Evolutionary conservation across 2,888 invertebrate species (phyloP), one percentile per base, ranked within the genome.

Genomic region (Brenthis ino): DNA sequence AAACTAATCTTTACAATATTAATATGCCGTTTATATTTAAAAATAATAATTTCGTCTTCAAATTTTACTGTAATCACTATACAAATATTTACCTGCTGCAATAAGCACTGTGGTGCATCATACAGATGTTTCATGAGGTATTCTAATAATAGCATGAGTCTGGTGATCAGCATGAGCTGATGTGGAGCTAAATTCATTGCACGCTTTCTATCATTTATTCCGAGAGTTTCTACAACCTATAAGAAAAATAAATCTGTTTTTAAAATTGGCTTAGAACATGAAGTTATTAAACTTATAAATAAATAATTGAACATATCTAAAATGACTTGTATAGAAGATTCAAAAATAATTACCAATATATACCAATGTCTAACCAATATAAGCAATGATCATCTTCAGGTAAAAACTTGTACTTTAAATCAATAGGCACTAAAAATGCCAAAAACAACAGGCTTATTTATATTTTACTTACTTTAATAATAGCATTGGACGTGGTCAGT

Each of bases 121-220:
- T 99, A 99, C 53, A 99, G 93, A 91, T 98, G 98, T 82, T 97
- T 96, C 96, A 99, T 97, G 74, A 99, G 95, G 82, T 99, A 99
- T 83, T 99, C 99, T 73, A 99, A 94, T 20, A 99, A 93, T 47
- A 99, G 93, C 77, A 99, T 92, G 64, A 99, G 88, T 64, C 99
- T 94, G 0, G 98, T 97, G 2, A 97, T 93, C 82, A 97, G 94
- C 82, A 98, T 94, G 53, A 98, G 93, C 86, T 98, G 98, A 77
- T 94, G 93, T 0, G 92, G 90, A 0, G 86, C 86, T 57, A 92
- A 75, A 60, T 70, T 80, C 82, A 83, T 85, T 0, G 91, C 90
- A 3, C 82, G 81, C 78, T 87, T 89, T 66, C 84, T 90, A 78
- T 87, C 93, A 71, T 76, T 88, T 57, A 93, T 88, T 0, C 86